Evolutionary conservation across 2,797 vertebrate genomes (phyloP), one percentile per base, ranked within the genome.

Genomic region (Amazona finschi): DNA sequence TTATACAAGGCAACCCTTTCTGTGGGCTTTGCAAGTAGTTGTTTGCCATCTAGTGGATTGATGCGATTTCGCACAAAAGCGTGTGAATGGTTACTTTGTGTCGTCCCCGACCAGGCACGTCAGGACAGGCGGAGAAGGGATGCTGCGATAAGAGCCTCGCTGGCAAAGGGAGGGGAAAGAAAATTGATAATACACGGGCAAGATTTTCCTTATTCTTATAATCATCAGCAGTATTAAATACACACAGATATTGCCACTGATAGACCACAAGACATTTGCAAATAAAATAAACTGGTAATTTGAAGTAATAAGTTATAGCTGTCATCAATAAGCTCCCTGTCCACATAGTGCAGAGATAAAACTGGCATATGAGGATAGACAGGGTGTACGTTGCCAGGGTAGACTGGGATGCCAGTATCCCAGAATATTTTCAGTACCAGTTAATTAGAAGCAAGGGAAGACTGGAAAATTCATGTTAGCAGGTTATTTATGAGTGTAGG

Each of bases 31-130:
- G 3, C 2, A 43, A 10, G 88, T 11, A 36, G 39, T 43, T 20
- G 64, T 53, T 91, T 95, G 95, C 93, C 96, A 80, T 85, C 96
- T 96, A 89, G 96, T 36, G 95, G 95, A 69, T 13, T 15, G 17
- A 7, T 19, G n/a, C 3, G 25, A 70, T 55, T 50, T 38, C 82
- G 78, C 95, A 91, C 67, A 41, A 33, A 24, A 81, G 27, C 60
- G 0, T 52, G 27, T 3, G 16, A 27, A 1, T 0, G 2, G 9
- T 33, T 18, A 5, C 55, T 71, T 20, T 41, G 27, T 31, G 5
- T 9, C 76, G 18, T 12, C 8, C 9, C 11, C 0, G 1, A 3
- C 25, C 52, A 8, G 11, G 6, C 39, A 1, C 2, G 0, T 17
- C 18, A 4, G 36, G 38, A 11, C 2, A 1, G 52, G 14, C 1